Evolutionary conservation across 1,140 invertebrate species (phyloP), one percentile per base, ranked within the genome.

Genomic region (Brachionus koreanus): DNA sequence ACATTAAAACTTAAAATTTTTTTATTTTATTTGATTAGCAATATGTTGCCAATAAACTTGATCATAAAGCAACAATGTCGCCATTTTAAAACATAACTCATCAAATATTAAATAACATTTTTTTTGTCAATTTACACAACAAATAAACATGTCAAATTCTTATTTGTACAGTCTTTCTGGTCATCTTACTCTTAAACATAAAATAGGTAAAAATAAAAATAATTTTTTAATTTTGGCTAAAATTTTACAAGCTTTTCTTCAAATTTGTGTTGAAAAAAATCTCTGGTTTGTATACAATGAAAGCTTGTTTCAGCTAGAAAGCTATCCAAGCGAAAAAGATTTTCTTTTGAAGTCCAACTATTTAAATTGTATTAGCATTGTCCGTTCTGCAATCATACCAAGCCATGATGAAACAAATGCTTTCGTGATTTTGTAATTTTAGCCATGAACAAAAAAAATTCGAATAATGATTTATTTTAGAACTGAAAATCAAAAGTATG

Each of bases 401-500:
- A 61, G 52, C 37, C 25, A 37, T 10, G 6, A 23, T 13, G 42
- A 77, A 33, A 4, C 57, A 65, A 79, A 61, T 42, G 25, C 33
- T 12, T 79, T 79, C 12, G 29, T 42, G 10, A 79, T 79, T 79
- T 19, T 79, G 76, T 79, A 74, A 46, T n/a, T 65, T 33, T 65
- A 5, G 3, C 25, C 16, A 29, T n/a, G 10, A 37, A 35, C 3
- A 37, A 37, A 39, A 69, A 13, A 42, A 42, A 29, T 25, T 37
- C 16, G 0, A 42, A 84, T 74, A 33, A 33, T 33, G 23, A 4
- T 35, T 25, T 43, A 49, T 75, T 49, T 33, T 49, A 89, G 89
- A 23, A 86, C 84, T 81, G 85, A 88, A 7, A 85, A 84, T 5
- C 88, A 88, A 77, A 87, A 89, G 69, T 85, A 87, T 69, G 83